Conservation (phyloP, 2,113 vertebrate genomes). For the Chunga burmeisteri region DNA sequence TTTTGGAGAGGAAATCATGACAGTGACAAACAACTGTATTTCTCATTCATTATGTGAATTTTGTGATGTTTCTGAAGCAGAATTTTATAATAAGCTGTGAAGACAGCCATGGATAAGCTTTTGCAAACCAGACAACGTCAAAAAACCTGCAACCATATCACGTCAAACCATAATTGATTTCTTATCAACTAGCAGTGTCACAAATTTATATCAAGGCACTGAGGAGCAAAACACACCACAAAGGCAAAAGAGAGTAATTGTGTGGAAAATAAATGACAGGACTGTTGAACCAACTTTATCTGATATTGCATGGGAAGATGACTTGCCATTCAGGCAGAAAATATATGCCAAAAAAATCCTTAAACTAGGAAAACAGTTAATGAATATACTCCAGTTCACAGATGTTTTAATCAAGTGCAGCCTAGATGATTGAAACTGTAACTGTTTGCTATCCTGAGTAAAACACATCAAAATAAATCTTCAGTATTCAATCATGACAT, state of each 20-base stretch:
- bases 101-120: neutral
- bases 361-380: neutral
- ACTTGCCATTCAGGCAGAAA: neutral
- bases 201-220: neutral
- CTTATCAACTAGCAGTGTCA: neutral
- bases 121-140: neutral
- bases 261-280: neutral
- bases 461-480: neutral
- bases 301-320: neutral
- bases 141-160: neutral
- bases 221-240: neutral
- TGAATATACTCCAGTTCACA: neutral
- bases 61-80: neutral
- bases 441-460: neutral
- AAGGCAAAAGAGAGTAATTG: neutral
- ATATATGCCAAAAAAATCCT: neutral
- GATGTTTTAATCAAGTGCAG: neutral
- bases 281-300: neutral
- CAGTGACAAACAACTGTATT: neutral
- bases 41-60: neutral
- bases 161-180: neutral
- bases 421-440: neutral
- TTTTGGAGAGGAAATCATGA: neutral
- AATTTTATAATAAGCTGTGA: neutral
- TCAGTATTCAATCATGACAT: neutral